Evolutionary conservation across 2,797 vertebrate genomes (phyloP).

Genomic region (Cossypha dichroa): DNA sequence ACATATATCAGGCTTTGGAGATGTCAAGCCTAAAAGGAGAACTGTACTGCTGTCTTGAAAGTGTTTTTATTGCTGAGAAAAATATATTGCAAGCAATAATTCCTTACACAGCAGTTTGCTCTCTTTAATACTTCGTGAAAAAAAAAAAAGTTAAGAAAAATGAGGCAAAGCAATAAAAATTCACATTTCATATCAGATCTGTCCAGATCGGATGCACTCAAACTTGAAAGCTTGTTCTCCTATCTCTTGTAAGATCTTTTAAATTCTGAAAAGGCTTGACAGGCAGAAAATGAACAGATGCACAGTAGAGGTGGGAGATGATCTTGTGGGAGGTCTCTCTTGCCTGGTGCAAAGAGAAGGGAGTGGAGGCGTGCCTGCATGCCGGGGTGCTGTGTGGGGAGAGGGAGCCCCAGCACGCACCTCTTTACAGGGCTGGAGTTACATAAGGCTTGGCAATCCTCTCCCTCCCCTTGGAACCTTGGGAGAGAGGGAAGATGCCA

Average conservation of each 20-base stretch:
- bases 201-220: not conserved
- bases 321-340: constrained; percentile 37
- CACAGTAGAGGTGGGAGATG: constrained; percentile 30
- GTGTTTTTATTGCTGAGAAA: not conserved
- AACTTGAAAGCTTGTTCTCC: not conserved
- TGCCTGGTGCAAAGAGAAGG: not conserved
- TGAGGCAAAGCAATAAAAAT: not conserved
- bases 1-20: not conserved
- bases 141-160: not conserved
- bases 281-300: constrained; percentile 50
- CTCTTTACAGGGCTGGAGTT: not conserved
- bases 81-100: not conserved
- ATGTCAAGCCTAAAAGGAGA: constrained; percentile 1
- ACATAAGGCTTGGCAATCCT: not conserved
- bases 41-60: not conserved
- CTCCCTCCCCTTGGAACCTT: not conserved
- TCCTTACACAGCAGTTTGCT: not conserved
- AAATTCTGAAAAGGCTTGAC: constrained; percentile 25
- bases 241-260: not conserved
- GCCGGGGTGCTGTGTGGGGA: not conserved
- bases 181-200: not conserved
- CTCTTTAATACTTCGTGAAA: not conserved
- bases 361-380: not conserved
- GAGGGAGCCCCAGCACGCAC: not conserved
- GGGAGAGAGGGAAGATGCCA: not conserved